phyloP scores from a whole-genome alignment of 2,797 vertebrate species.

The Silurus lanzhouensis region DNA sequence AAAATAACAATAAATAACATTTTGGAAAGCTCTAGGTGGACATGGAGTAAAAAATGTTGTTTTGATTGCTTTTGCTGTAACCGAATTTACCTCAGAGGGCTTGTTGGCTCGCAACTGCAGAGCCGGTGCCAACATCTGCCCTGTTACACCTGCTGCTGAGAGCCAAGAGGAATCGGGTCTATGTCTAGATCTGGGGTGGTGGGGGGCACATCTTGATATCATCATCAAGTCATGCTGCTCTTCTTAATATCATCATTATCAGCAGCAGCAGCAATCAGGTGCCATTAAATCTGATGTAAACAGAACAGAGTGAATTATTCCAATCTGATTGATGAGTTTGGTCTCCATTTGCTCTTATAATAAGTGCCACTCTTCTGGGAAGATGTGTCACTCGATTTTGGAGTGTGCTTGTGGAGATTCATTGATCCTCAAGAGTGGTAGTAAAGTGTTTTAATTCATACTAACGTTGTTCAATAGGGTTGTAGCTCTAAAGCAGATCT shows the following conservation, averaged over 20 bases:
- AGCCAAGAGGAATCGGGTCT: neutral
- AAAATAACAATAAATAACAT: neutral
- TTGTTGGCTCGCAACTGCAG: constrained; percentile 21
- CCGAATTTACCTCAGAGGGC: constrained; percentile 50
- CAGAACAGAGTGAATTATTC: no score
- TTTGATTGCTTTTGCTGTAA: constrained; percentile 53
- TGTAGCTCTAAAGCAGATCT: no score
- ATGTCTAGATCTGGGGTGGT: neutral
- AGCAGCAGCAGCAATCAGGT: neutral
- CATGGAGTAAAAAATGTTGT: constrained; percentile 15
- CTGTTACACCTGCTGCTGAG: constrained; percentile 47
- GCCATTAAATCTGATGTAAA: neutral
- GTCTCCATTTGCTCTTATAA: no score
- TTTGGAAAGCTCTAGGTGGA: neutral
- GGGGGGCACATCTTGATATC: neutral
- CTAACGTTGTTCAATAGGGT: no score
- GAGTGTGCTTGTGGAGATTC: no score
- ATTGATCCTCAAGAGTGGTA: no score
- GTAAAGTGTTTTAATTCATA: no score
- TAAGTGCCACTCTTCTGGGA: no score
- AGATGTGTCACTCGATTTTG: no score
- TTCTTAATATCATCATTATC: neutral
- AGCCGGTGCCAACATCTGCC: constrained; percentile 29
- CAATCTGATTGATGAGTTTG: no score
- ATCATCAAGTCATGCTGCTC: neutral